A percentile compares a stretch with the other conserved stretches of the same genome.
Evolutionary conservation across 1,140 invertebrate genomes (phyloP).

Genomic region (Cyclargus thomasi): DNA sequence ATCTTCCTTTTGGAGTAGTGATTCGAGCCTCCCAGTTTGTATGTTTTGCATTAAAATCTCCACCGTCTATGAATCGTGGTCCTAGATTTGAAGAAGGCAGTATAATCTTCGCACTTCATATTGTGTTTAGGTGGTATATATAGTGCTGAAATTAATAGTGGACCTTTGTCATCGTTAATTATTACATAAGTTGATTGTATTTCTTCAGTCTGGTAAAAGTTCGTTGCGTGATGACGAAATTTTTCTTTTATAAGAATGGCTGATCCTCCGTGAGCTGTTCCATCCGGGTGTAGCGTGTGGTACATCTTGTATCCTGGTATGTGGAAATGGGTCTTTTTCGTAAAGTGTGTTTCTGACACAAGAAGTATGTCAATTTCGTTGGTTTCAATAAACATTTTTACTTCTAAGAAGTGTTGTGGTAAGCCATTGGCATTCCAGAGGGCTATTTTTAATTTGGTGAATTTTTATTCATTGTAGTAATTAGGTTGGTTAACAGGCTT

Average conservation of each 20-base stretch:
- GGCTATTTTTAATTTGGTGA: too few relatives aligned
- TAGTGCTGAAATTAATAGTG: constrained; percentile 2
- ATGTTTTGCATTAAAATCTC: constrained; percentile 30
- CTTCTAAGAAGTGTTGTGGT: too few relatives aligned
- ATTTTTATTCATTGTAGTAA: constrained; percentile 4
- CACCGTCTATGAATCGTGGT: constrained; percentile 21
- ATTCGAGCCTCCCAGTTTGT: constrained; percentile 26
- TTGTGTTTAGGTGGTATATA: constrained; percentile 10
- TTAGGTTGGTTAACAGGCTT: constrained; percentile 12
- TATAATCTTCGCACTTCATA: constrained; percentile 6
- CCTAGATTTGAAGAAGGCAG: constrained; percentile 17
- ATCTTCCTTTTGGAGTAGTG: constrained; percentile 19
- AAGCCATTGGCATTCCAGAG: too few relatives aligned
- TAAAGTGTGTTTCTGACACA: too few relatives aligned
- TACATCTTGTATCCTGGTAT: too few relatives aligned
- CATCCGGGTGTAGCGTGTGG: too few relatives aligned
- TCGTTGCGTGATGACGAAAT: neutral
- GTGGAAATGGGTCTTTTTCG: too few relatives aligned
- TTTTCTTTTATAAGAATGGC: too few relatives aligned
- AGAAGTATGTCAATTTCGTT: constrained; percentile 18
- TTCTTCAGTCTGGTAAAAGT: neutral
- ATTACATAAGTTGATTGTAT: constrained; percentile 11
- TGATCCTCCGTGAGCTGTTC: too few relatives aligned
- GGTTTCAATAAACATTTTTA: constrained; percentile 16
- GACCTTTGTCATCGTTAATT: neutral